Percentiles rank a stretch among this genome's conserved stretches.
phyloP scores from a whole-genome alignment of 2,797 vertebrate species.

The Masticophis lateralis region DNA sequence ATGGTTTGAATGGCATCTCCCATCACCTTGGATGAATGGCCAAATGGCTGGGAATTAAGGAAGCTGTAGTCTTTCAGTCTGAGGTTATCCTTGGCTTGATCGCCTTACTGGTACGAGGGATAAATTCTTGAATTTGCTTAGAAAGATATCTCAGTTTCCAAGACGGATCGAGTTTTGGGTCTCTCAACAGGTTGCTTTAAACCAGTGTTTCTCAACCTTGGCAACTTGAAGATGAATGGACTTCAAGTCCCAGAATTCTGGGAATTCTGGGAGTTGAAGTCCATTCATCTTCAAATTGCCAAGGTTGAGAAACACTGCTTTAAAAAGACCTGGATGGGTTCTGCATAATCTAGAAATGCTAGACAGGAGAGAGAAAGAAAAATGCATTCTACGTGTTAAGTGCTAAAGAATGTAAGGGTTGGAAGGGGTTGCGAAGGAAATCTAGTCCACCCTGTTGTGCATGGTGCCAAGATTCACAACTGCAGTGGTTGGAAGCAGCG shows the following conservation, averaged over 20 bases:
- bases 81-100: not conserved
- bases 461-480: not conserved
- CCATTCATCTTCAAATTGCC: no score
- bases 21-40: not conserved
- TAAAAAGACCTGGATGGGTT: not conserved
- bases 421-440: not conserved
- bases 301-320: not conserved
- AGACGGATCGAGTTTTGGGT: not conserved
- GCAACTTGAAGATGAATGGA: no score
- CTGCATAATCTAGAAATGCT: not conserved
- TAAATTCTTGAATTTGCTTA: not conserved
- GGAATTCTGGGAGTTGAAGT: no score
- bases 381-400: accelerated
- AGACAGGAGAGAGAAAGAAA: not conserved
- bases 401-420: not conserved
- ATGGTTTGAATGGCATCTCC: not conserved
- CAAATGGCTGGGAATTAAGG: not conserved
- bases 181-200: not conserved
- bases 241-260: no score
- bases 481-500: not conserved
- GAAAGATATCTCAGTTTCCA: not conserved
- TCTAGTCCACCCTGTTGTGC: not conserved
- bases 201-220: no score
- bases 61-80: not conserved
- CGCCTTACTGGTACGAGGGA: not conserved